Evolutionary conservation across 2,888 invertebrate genomes (phyloP).

Genomic region (Chymomyza caudatula): DNA sequence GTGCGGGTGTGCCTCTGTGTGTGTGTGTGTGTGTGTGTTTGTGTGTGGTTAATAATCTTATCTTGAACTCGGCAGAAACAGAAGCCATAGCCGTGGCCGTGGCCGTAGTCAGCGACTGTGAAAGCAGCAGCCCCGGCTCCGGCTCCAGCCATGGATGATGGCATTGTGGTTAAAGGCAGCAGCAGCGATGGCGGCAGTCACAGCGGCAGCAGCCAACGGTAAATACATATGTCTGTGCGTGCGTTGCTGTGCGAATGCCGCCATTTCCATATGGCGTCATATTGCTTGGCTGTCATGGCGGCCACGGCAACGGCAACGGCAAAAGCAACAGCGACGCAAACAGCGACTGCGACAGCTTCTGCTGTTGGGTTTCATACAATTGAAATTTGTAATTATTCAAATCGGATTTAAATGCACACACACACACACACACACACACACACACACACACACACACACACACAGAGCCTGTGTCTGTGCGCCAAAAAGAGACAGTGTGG

Average conservation of each 20-base stretch:
- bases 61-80: slow-evolving; percentile 50
- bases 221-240: not conserved
- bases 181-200: not conserved
- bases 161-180: not conserved
- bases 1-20: not conserved
- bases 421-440: slow-evolving; percentile 20
- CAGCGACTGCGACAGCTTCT: slow-evolving; percentile 16
- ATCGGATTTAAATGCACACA: slow-evolving; percentile 61
- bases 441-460: not conserved
- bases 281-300: slow-evolving; percentile 55
- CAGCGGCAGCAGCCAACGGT: not conserved
- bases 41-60: slow-evolving; percentile 45
- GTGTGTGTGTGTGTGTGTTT: slow-evolving; percentile 14
- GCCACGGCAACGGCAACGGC: slow-evolving; percentile 9
- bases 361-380: slow-evolving; percentile 60
- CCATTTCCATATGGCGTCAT: slow-evolving; percentile 63
- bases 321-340: not conserved
- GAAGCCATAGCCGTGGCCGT: slow-evolving; percentile 37
- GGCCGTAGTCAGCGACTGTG: slow-evolving; percentile 35
- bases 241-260: not conserved
- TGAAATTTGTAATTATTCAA: slow-evolving; percentile 71
- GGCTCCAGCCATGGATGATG: not conserved
- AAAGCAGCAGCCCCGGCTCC: slow-evolving; percentile 9
- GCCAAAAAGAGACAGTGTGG: not conserved
- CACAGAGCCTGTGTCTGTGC: not conserved